Evolutionary conservation across 2,113 vertebrate species (phyloP), one percentile per base, ranked within the genome.

Genomic region (Typhlomys cinereus): DNA sequence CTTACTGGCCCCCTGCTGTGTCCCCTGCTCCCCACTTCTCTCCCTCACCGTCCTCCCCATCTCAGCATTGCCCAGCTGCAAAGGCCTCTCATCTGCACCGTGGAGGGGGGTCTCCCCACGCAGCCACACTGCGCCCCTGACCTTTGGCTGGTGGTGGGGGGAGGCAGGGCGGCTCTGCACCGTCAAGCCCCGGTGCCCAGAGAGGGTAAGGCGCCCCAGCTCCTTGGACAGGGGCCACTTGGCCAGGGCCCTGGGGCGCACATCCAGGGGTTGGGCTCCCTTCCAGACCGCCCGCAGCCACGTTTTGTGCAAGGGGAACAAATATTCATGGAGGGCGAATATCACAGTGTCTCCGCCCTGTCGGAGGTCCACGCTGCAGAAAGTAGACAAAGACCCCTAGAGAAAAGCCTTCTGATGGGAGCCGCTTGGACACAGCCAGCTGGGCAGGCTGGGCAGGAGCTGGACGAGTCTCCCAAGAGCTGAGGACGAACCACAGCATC

Each of bases 131-230:
- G 62, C 66, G 44, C 44, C 27, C 7, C n/a, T 79, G 31, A 23
- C 34, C 18, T 7, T 31, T 31, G 36, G 41, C 79, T 15, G 48
- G 66, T 41, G n/a, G n/a, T n/a, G 20, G 29, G 25, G 3, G 18
- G 27, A 62, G 29, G 2, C 21, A 23, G 0, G 41, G 78, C 27
- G 15, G 39, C 1, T 59, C n/a, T 31, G 1, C 15, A 2, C 29
- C 61, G 27, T 61, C 44, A 2, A 20, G 27, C n/a, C n/a, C n/a
- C n/a, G n/a, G n/a, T n/a, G n/a, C n/a, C n/a, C n/a, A n/a, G n/a
- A n/a, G n/a, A n/a, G n/a, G n/a, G n/a, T n/a, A n/a, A n/a, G n/a
- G n/a, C n/a, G 44, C 71, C 8, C 39, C 59, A 46, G 36, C 21
- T 66, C 34, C 15, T 17, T n/a, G n/a, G n/a, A n/a, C 48, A 39